Percentiles rank a stretch among this genome's conserved stretches.
Evolutionary conservation across 2,113 vertebrate genomes (phyloP).

Genomic region (Gallinago undulata): DNA sequence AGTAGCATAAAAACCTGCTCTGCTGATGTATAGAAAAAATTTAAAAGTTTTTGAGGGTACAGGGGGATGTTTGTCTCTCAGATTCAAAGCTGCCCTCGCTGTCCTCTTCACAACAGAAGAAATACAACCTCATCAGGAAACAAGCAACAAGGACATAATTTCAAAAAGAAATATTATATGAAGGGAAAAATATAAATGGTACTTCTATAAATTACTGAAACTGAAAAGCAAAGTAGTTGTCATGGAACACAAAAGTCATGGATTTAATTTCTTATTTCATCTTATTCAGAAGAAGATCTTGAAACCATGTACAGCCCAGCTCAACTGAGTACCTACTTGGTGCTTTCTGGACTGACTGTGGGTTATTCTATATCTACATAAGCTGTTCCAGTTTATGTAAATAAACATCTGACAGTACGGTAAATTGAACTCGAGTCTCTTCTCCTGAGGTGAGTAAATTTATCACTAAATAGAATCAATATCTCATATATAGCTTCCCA

Average conservation of each 20-base stretch:
- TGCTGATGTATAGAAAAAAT: neutral
- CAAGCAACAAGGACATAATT: neutral
- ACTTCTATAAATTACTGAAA: neutral
- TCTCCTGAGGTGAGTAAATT: neutral
- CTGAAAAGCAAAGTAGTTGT: neutral
- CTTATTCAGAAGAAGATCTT: neutral
- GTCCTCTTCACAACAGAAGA: neutral
- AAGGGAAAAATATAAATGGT: neutral
- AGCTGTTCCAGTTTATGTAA: neutral
- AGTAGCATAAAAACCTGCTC: neutral
- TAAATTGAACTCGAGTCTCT: neutral
- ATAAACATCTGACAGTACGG: neutral
- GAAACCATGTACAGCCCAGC: neutral
- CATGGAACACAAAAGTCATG: neutral
- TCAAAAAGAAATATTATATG: neutral
- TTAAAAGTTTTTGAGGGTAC: neutral
- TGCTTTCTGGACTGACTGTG: neutral
- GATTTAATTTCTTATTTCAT: neutral
- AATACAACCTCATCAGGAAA: neutral
- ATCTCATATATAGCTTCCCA: neutral
- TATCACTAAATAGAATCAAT: neutral
- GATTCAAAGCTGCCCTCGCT: neutral
- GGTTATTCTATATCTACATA: neutral
- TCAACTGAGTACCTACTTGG: neutral
- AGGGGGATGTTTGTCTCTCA: neutral